Evolutionary conservation across 2,797 vertebrate species (phyloP).

Genomic region (Echiichthys vipera): DNA sequence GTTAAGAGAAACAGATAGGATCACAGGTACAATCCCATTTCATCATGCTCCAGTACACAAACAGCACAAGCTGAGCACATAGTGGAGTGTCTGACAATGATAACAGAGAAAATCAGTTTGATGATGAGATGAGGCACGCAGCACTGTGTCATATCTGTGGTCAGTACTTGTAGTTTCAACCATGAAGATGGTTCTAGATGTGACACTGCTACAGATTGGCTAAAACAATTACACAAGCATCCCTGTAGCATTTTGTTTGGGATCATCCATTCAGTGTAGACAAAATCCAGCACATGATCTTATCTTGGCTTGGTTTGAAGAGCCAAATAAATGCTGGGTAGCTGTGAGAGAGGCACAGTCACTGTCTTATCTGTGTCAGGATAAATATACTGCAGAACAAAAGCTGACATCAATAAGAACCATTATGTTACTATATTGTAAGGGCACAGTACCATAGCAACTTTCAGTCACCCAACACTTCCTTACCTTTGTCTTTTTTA

Average conservation of each 20-base stretch:
- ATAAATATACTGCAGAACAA: constrained; percentile 45
- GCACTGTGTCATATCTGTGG: constrained; percentile 41
- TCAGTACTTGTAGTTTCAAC: constrained; percentile 45
- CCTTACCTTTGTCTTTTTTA: constrained; percentile 8
- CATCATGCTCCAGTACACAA: constrained; percentile 55
- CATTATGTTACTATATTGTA: constrained; percentile 27
- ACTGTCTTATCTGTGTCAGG: constrained; percentile 34
- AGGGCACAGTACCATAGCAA: background rate
- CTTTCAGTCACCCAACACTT: background rate
- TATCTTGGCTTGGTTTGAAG: constrained; percentile 48
- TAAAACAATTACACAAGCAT: constrained; percentile 47
- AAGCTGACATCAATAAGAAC: constrained; percentile 26
- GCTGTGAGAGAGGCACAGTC: constrained; percentile 22
- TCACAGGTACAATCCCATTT: constrained; percentile 60
- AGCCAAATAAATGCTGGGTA: constrained; percentile 22
- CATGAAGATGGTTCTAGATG: constrained; percentile 52
- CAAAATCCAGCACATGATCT: constrained; percentile 54
- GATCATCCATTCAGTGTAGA: constrained; percentile 44
- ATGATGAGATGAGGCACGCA: constrained; percentile 31
- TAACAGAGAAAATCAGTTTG: constrained; percentile 45
- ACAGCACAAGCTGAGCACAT: constrained; percentile 40
- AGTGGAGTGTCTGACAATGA: constrained; percentile 20
- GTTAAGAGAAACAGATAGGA: constrained; percentile 45
- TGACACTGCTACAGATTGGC: constrained; percentile 26
- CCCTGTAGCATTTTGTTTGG: constrained; percentile 34